phyloP scores from a whole-genome alignment of 2,113 vertebrate genomes.

The Otolemur garnettii region DNA sequence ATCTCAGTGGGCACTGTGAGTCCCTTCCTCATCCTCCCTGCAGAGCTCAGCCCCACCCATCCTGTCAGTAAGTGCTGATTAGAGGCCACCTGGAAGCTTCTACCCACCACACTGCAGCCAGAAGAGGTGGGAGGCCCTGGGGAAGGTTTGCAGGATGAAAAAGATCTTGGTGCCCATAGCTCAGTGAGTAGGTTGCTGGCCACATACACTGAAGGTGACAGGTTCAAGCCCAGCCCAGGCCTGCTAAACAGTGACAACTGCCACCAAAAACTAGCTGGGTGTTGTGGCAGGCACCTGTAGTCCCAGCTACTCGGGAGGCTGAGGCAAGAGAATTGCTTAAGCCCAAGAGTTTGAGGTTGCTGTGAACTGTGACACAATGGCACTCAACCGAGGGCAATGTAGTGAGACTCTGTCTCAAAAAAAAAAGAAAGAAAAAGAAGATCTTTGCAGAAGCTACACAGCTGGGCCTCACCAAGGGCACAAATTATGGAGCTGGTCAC shows the following conservation, averaged over 20 bases:
- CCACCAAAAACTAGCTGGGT: too few relatives aligned
- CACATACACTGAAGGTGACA: too few relatives aligned
- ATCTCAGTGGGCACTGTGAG: neutral
- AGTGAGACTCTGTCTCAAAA: too few relatives aligned
- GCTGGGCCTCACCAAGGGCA: neutral
- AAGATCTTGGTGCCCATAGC: neutral
- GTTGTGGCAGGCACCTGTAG: too few relatives aligned
- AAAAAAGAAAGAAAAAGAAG: neutral
- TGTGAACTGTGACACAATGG: too few relatives aligned
- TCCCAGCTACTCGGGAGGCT: too few relatives aligned
- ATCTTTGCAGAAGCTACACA: neutral
- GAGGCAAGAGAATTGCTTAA: too few relatives aligned
- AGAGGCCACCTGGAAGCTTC: neutral
- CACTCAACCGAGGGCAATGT: too few relatives aligned
- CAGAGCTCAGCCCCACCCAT: neutral
- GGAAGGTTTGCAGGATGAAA: neutral
- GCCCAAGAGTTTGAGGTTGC: too few relatives aligned
- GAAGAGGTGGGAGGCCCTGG: neutral
- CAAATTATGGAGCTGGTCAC: neutral
- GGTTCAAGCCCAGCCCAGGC: too few relatives aligned
- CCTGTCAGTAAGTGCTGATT: neutral
- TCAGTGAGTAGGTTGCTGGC: too few relatives aligned
- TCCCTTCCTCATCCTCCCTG: neutral
- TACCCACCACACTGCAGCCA: neutral
- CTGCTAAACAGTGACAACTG: too few relatives aligned